Evolutionary conservation across 2,888 invertebrate species (phyloP).

Genomic region (Polymixis lichenea): DNA sequence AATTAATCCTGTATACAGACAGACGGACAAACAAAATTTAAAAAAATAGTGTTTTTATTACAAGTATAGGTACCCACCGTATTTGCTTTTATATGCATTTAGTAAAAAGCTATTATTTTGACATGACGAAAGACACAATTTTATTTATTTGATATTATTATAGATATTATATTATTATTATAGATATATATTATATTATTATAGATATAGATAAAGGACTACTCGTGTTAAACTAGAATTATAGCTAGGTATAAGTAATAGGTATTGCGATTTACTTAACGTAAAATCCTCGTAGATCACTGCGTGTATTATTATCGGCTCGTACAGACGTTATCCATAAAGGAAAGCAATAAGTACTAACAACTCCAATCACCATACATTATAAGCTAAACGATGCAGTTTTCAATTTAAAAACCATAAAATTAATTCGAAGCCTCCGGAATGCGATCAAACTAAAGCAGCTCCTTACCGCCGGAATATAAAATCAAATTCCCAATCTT

Average conservation of each 20-base stretch:
- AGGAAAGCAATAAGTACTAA: not conserved
- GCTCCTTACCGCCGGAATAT: slow-evolving; percentile 37
- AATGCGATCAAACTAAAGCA: slow-evolving; percentile 41
- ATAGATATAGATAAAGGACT: not conserved
- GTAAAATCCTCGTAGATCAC: not conserved
- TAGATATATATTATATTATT: no score
- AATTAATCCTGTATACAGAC: no score
- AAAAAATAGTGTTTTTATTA: no score
- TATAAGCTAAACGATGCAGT: not conserved
- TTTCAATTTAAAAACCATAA: slow-evolving; percentile 23
- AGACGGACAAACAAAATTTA: no score
- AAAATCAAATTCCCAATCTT: slow-evolving; percentile 63
- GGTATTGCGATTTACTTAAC: not conserved
- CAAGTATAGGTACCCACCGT: no score
- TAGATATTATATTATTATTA: no score
- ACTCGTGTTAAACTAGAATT: not conserved
- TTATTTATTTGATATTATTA: no score
- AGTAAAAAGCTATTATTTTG: no score
- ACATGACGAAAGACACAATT: no score
- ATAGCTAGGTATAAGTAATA: not conserved
- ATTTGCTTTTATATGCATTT: no score
- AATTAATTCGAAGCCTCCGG: slow-evolving; percentile 22
- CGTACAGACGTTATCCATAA: no score
- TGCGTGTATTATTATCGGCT: no score
- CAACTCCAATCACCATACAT: not conserved